Conservation (phyloP, 2,888 invertebrate genomes). For the Gandaritis pyraliata region DNA sequence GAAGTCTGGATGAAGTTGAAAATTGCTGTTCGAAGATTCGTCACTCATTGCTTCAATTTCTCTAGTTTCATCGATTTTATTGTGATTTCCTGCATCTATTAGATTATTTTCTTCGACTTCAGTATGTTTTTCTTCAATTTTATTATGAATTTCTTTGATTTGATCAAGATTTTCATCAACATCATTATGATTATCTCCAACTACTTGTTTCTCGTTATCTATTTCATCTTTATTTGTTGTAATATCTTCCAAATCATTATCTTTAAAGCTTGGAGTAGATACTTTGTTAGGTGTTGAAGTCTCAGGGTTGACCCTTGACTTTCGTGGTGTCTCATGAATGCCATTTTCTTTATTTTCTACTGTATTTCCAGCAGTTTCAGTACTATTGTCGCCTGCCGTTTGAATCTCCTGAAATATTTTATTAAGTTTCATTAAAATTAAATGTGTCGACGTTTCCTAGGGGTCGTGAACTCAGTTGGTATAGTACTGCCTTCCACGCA, state of each 20-base stretch:
- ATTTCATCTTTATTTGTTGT: constrained; percentile 15
- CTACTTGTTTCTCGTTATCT: background rate
- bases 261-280: constrained; percentile 4
- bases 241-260: constrained; percentile 18
- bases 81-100: no score
- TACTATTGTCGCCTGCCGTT: constrained; percentile 5
- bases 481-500: no score
- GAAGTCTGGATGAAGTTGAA: constrained; percentile 51
- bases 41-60: background rate
- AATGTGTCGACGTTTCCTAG: no score
- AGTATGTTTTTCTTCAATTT: no score
- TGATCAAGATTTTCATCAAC: constrained; percentile 8
- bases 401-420: constrained; percentile 14
- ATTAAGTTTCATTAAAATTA: background rate
- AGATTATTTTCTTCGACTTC: no score
- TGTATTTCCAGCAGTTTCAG: constrained; percentile 5
- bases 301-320: background rate
- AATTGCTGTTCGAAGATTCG: constrained; percentile 33
- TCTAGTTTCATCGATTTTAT: background rate
- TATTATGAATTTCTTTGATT: background rate
- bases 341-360: constrained; percentile 15
- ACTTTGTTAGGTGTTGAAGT: background rate
- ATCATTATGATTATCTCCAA: background rate
- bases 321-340: constrained; percentile 11
- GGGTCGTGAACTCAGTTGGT: no score